Evolutionary conservation across 2,888 invertebrate species (phyloP), one percentile per base, ranked within the genome.

Genomic region (Drosophila cognata): DNA sequence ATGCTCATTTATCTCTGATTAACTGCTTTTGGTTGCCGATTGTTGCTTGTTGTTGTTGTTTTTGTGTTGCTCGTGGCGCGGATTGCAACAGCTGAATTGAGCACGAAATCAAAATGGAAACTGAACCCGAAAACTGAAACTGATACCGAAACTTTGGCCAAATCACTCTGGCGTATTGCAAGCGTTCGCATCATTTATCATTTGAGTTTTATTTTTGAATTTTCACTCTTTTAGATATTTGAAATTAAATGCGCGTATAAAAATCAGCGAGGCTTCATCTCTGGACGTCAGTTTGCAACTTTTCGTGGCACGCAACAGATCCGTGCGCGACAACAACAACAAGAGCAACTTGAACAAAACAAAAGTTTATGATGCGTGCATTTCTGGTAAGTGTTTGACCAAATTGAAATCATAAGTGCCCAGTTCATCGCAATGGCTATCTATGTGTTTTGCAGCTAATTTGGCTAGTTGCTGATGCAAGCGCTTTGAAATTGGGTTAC

Each of bases 351-450:
- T 50, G 55, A 43, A 38, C 50, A 57, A 29, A 59, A 50, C 46
- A 55, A 43, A 67, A 52, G 62, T 48, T 35, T 61, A 88, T 74
- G 79, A 98, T 87, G 99, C 99, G 99, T 81, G 86, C 82, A 82
- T 78, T 91, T 79, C 48, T 91, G 84, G 91, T 91, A 76, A 86
- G 88, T 70, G 62, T 58, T 62, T 48, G 33, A 35, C 16, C 31
- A 56, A 59, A 53, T 52, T 28, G 36, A 67, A 21, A 55, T 48
- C n/a, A n/a, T 21, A 8, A 50, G 52, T 28, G 36, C 29, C 21
- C 16, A 57, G 29, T 16, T 41, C 21, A 41, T 31, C 16, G 16
- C 29, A 8, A 29, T 6, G 29, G 18, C 18, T n/a, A 11, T 11
- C 18, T 2, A 21, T 33, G 31, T 13, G 13, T 18, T 18, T 77